Conservation (phyloP, 1,140 invertebrate species). For the Polyergus mexicanus region DNA sequence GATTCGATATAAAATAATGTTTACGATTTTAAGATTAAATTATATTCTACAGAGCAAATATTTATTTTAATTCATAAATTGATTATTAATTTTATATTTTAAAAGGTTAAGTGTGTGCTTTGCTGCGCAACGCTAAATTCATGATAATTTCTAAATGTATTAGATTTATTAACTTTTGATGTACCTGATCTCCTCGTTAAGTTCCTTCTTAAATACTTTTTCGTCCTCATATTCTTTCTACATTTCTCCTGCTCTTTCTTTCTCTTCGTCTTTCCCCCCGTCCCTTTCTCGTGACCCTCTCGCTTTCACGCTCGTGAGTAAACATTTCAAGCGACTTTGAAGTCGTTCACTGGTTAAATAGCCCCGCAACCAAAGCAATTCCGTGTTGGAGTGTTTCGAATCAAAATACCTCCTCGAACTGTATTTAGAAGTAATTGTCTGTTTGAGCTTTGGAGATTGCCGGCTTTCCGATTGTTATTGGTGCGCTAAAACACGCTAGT, state of each 20-base stretch:
- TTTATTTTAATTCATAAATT: too few relatives aligned
- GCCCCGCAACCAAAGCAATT: conserved; percentile 67
- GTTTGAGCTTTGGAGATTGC: conserved; percentile 74
- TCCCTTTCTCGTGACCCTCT: neutral
- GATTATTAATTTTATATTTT: too few relatives aligned
- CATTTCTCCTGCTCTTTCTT: neutral
- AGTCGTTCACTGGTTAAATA: conserved; percentile 77
- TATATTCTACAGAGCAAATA: too few relatives aligned
- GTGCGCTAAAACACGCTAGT: conserved; percentile 28
- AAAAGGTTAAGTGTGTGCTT: too few relatives aligned
- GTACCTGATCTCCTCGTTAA: too few relatives aligned
- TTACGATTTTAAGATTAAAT: too few relatives aligned
- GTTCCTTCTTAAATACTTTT: conserved; percentile 26
- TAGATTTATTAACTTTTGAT: too few relatives aligned
- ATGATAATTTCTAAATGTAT: too few relatives aligned
- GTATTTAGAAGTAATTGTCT: conserved; percentile 80
- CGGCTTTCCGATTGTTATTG: conserved; percentile 71
- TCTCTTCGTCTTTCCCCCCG: neutral
- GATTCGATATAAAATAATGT: too few relatives aligned
- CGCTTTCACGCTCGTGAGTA: conserved; percentile 65
- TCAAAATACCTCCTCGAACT: conserved; percentile 81
- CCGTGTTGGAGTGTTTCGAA: conserved; percentile 76
- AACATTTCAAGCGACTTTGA: conserved; percentile 77
- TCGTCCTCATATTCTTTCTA: conserved; percentile 19
- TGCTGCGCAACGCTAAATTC: too few relatives aligned